Conservation (phyloP, 2,888 invertebrate species). For the Dolomedes plantarius region DNA sequence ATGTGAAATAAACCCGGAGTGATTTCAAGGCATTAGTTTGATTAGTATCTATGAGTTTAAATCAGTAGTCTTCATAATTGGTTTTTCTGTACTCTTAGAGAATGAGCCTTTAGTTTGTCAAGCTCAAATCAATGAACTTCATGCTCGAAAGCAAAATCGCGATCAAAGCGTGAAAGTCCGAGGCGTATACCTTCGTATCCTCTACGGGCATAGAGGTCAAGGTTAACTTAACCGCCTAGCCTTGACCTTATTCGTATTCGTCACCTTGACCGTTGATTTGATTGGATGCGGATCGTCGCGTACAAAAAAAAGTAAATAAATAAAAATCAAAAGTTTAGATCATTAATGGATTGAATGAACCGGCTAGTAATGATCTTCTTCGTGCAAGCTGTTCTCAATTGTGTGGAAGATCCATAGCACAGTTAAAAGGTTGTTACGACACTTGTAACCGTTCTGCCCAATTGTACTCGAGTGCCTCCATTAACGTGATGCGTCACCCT, state of each 20-base stretch:
- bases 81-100: too few relatives aligned
- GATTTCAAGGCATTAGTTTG: too few relatives aligned
- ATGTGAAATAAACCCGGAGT: too few relatives aligned
- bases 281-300: neutral
- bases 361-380: neutral
- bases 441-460: slow-evolving; percentile 4
- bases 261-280: neutral
- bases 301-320: too few relatives aligned
- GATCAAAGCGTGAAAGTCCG: neutral
- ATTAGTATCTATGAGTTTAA: too few relatives aligned
- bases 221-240: neutral
- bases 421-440: neutral
- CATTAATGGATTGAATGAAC: neutral
- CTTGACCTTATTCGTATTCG: slow-evolving; percentile 3
- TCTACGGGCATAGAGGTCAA: neutral
- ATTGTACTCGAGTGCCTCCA: neutral
- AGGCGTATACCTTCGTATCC: neutral
- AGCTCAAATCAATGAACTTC: neutral
- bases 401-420: neutral
- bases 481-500: neutral
- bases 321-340: neutral
- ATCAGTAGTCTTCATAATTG: too few relatives aligned
- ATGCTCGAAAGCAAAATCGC: neutral
- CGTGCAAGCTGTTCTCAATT: neutral
- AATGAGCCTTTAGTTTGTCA: neutral